Percentiles rank a stretch among this genome's conserved stretches.
These are phyloP conservation scores for Lasiurus borealis DNA, from an alignment of 2,113 vertebrate species.

Conservation along the genomic window DNA sequence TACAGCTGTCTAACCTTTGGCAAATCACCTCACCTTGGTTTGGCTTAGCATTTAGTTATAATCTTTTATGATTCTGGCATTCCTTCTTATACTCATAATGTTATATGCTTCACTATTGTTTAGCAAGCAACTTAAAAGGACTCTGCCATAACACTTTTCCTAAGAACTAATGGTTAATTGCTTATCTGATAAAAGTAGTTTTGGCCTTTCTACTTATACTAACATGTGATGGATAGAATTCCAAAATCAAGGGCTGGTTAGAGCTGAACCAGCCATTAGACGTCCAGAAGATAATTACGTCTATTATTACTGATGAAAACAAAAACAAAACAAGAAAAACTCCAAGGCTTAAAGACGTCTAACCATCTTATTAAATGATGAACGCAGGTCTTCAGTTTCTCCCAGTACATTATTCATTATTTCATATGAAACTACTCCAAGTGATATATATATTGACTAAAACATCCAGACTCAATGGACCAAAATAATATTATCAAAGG, in stretches of 20 bases:
- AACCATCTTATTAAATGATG: not conserved
- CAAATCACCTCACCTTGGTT: not conserved
- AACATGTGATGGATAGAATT: conserved; percentile 26
- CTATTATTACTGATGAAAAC: conserved; percentile 24
- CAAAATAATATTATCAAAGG: conserved; percentile 38
- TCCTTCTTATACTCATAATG: not conserved
- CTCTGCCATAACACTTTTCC: not conserved
- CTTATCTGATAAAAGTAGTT: conserved; percentile 35
- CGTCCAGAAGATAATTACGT: conserved; percentile 4
- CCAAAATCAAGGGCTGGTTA: not conserved
- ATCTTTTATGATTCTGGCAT: conserved; percentile 35
- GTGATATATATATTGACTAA: not conserved
- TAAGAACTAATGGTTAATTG: conserved; percentile 22
- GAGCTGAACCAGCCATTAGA: not conserved
- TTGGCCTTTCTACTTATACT: not conserved
- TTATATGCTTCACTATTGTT: not conserved
- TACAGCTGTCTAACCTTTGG: not conserved
- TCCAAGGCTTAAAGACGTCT: not conserved
- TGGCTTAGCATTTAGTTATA: not conserved
- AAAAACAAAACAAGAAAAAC: not conserved
- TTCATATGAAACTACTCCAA: not conserved
- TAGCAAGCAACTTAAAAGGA: not conserved
- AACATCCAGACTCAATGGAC: not conserved
- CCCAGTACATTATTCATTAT: not conserved
- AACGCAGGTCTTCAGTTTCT: not conserved